Conservation (phyloP, 2,113 vertebrate genomes). For the Sinocyclocheilus anophthalmus region DNA sequence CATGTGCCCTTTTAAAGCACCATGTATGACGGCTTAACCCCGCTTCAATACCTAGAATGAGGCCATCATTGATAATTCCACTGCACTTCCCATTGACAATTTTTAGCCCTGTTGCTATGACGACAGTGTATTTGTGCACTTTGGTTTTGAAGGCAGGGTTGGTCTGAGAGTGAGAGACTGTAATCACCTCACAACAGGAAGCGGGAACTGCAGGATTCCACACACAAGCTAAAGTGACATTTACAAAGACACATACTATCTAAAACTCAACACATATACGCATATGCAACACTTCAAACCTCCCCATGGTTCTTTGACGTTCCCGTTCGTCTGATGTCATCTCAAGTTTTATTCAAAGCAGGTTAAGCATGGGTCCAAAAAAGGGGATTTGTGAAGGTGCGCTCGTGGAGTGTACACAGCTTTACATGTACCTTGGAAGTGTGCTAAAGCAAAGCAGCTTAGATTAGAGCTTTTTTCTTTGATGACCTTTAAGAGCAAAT, state of each 20-base stretch:
- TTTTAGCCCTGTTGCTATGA: conserved; percentile 48
- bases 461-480: conserved; percentile 1
- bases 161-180: conserved; percentile 50
- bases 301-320: not conserved
- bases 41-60: not conserved
- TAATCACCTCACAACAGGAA: conserved; percentile 53
- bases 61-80: conserved; percentile 51
- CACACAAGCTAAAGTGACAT: conserved; percentile 39
- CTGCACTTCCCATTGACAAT: conserved; percentile 48
- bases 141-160: conserved; percentile 39
- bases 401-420: not conserved
- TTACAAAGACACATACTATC: conserved; percentile 37
- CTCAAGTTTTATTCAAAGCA: conserved; percentile 34
- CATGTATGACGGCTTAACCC: conserved; percentile 8
- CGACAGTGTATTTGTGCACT: conserved; percentile 43
- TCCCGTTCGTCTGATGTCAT: conserved; percentile 33
- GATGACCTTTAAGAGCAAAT: conserved; percentile 30
- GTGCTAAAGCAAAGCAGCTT: conserved; percentile 34
- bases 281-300: conserved; percentile 6
- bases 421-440: conserved; percentile 15
- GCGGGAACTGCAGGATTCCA: conserved; percentile 12
- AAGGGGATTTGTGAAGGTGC: conserved; percentile 28
- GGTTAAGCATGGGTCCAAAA: conserved; percentile 25
- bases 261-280: conserved; percentile 28
- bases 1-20: conserved; percentile 28